Evolutionary conservation across 2,888 invertebrate genomes (phyloP), one percentile per base, ranked within the genome.

Genomic region (Choreutis nemorana): DNA sequence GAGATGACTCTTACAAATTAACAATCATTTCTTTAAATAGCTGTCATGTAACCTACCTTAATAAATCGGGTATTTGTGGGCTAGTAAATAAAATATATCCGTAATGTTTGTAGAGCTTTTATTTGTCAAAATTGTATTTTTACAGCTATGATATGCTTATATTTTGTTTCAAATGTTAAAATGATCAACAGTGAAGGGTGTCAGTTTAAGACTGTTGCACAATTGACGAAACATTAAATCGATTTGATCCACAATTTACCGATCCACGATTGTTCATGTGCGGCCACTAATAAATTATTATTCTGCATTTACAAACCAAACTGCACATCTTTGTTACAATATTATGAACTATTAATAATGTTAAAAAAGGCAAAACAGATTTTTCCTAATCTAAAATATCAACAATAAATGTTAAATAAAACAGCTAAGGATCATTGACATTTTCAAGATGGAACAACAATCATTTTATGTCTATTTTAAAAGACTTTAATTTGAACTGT

Each of bases 71-170:
- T 29, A 31, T 8, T 4, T 25, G 23, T 15, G 28, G 6, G 26
- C 24, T 21, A 28, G 29, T 35, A 65, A 58, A 67, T 71, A 70
- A 33, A 59, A 40, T 44, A 45, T 34, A 49, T 57, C 50, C 65
- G 64, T 72, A 75, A 73, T 78, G 75, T 73, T 73, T 84, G 82
- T 83, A 78, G 79, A 83, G 83, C 82, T 86, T 87, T 87, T 87
- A 87, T 87, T 87, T 87, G 85, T 86, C 87, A 87, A 86, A 85
- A 87, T 86, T 84, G 83, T 83, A 83, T 84, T 86, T 86, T 89
- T 90, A 90, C 89, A 90, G 87, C 90, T 90, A 90, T 90, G 90
- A 90, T 90, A 90, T 90, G 90, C 90, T 90, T 89, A 87, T 84
- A 85, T 86, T n/a, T 84, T 83, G 86, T 84, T 84, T 83, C 84